phyloP scores from a whole-genome alignment of 2,888 invertebrate genomes.

The Eucriotettix oculatus region DNA sequence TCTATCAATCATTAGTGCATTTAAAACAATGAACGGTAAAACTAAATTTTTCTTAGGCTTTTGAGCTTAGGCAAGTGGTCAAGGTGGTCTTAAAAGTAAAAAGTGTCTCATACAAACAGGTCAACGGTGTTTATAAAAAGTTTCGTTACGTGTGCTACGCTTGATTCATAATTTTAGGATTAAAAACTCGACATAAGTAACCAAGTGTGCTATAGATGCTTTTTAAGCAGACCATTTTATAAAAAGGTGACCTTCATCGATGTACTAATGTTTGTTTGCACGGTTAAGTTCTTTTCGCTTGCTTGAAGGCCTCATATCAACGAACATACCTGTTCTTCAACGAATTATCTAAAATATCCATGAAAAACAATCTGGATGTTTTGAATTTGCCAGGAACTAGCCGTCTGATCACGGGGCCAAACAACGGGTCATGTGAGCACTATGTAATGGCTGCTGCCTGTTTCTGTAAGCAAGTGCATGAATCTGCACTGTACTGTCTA shows the following conservation, averaged over 20 bases:
- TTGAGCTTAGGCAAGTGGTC: not conserved
- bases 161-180: not conserved
- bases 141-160: not conserved
- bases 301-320: not conserved
- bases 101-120: too few species aligned
- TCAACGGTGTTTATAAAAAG: too few species aligned
- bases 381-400: conserved; percentile 19
- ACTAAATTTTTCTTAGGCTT: too few species aligned
- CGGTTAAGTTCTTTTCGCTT: not conserved
- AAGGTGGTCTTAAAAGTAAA: not conserved
- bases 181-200: not conserved
- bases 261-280: not conserved
- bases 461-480: too few species aligned
- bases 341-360: conserved; percentile 42
- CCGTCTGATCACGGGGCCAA: conserved; percentile 52
- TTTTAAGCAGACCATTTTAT: not conserved
- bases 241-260: conserved; percentile 1
- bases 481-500: too few species aligned
- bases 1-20: not conserved
- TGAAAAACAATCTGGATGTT: conserved; percentile 17
- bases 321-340: conserved; percentile 39
- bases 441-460: conserved; percentile 10
- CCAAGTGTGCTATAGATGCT: not conserved
- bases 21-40: too few species aligned
- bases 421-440: conserved; percentile 52